Percentiles rank a stretch among this genome's conserved stretches.
Conservation (phyloP, 2,888 invertebrate species). For the Mycalesis mineus region DNA sequence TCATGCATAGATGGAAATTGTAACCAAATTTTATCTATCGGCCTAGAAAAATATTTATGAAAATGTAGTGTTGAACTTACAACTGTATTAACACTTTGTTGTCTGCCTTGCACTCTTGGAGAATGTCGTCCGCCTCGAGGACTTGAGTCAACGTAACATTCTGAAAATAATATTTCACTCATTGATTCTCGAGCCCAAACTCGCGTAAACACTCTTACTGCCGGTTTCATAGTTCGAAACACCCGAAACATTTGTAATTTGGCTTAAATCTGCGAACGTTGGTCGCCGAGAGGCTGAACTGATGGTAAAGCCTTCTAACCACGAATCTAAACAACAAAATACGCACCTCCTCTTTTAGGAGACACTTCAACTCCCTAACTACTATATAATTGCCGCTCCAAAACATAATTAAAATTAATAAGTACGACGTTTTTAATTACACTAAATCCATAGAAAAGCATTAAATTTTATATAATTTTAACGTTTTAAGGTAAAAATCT, state of each 20-base stretch:
- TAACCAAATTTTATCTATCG: background rate
- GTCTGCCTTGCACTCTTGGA: conserved; percentile 96
- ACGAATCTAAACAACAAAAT: conserved; percentile 59
- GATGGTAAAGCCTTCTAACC: conserved; percentile 52
- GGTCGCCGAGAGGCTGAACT: conserved; percentile 15
- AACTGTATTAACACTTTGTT: conserved; percentile 94
- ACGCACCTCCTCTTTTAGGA: conserved; percentile 86
- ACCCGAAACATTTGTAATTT: background rate
- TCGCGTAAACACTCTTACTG: background rate
- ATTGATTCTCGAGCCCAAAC: background rate
- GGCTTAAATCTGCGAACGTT: background rate
- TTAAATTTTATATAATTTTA: conserved; percentile 52
- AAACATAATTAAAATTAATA: conserved; percentile 83
- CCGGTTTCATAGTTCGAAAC: background rate
- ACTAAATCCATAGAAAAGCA: conserved; percentile 70
- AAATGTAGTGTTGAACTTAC: conserved; percentile 81
- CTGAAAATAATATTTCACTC: conserved; percentile 72
- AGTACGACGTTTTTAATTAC: conserved; percentile 56
- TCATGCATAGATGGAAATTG: background rate
- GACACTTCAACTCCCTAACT: conserved; percentile 85
- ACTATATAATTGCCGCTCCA: conserved; percentile 87
- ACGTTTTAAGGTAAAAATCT: conserved; percentile 53
- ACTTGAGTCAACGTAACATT: conserved; percentile 93
- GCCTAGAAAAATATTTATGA: background rate
- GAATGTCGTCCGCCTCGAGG: conserved; percentile 95